A percentile compares a stretch with the other conserved stretches of the same genome.
Conservation (phyloP, 2,888 invertebrate species). For the Malthinus flaveolus region DNA sequence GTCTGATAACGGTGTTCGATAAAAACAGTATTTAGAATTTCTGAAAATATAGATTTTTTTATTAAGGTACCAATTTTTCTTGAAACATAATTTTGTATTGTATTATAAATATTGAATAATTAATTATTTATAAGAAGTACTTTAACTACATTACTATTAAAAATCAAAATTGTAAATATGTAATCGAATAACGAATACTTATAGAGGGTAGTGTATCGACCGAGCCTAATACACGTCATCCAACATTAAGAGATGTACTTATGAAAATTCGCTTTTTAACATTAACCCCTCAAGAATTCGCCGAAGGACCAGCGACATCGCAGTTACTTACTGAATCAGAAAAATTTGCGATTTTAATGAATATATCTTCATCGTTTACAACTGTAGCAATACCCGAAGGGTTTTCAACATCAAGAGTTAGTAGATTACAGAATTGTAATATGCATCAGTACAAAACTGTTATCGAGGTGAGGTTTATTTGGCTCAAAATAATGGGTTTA, state of each 20-base stretch:
- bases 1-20: too few species aligned
- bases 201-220: constrained; percentile 34
- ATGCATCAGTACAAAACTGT: constrained; percentile 12
- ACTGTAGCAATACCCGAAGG: constrained; percentile 74
- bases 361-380: constrained; percentile 73
- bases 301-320: constrained; percentile 79
- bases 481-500: background rate
- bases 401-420: constrained; percentile 61
- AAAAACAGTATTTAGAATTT: too few species aligned
- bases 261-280: constrained; percentile 81
- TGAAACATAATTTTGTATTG: too few species aligned
- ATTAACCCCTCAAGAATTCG: constrained; percentile 79
- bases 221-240: constrained; percentile 38
- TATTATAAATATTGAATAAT: too few species aligned
- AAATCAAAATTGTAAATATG: too few species aligned
- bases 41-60: too few species aligned
- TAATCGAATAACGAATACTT: background rate
- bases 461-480: constrained; percentile 4
- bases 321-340: constrained; percentile 75
- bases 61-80: too few species aligned
- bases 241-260: constrained; percentile 66
- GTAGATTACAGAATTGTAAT: constrained; percentile 11
- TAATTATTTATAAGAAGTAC: too few species aligned
- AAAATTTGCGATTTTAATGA: constrained; percentile 80
- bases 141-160: too few species aligned